A percentile compares a stretch with the other conserved stretches of the same genome.
Conservation (phyloP, 2,113 vertebrate genomes). For the Hypomesus transpacificus region DNA sequence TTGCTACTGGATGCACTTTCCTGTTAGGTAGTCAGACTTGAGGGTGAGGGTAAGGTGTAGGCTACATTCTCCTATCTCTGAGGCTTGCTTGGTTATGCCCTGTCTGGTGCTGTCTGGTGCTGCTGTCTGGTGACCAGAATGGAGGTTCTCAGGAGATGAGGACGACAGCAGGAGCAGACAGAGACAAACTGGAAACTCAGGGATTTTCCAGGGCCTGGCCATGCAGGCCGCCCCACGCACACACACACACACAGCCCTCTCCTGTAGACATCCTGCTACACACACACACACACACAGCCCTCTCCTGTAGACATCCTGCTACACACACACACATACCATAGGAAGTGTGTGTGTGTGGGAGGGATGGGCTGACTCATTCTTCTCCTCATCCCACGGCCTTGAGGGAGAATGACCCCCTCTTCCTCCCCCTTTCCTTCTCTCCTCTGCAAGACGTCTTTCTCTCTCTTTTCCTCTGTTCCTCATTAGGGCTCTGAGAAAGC, state of each 20-base stretch:
- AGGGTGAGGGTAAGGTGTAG: not conserved
- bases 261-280: constrained; percentile 26
- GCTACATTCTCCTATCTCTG: constrained; percentile 29
- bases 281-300: constrained; percentile 18
- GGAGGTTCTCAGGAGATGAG: not conserved
- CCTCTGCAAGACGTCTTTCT: not conserved
- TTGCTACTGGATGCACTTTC: not conserved
- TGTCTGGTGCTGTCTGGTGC: not conserved
- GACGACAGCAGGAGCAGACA: not conserved
- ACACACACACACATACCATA: not conserved
- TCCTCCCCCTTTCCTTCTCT: constrained; percentile 12
- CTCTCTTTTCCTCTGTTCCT: constrained; percentile 49
- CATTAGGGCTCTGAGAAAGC: constrained; percentile 52
- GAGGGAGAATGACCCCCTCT: constrained; percentile 38
- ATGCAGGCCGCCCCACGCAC: constrained; percentile 33
- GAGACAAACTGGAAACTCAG: constrained; percentile 60
- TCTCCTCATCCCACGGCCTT: constrained; percentile 43
- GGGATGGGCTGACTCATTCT: constrained; percentile 41
- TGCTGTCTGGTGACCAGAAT: not conserved
- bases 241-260: constrained; percentile 3
- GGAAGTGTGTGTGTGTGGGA: constrained; percentile 23
- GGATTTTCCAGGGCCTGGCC: constrained; percentile 67
- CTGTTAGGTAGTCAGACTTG: not conserved
- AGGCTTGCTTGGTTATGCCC: not conserved
- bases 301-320: constrained; percentile 35